A percentile compares a stretch with the other conserved stretches of the same genome.
Conservation (phyloP, 2,888 invertebrate species). For the Nemoura dubitans region DNA sequence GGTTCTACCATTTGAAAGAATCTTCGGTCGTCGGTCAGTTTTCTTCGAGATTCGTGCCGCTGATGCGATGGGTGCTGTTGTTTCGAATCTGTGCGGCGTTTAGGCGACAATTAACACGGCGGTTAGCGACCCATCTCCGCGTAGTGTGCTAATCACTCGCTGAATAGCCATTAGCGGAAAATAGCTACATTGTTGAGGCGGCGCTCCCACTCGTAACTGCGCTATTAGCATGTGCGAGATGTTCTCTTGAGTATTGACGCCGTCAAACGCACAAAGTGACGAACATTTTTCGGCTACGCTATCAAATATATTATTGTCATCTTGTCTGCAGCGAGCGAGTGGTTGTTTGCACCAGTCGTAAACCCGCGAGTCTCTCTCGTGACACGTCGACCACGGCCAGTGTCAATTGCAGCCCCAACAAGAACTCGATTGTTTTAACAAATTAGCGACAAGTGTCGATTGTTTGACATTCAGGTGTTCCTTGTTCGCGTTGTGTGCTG, state of each 20-base stretch:
- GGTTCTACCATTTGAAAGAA: slow-evolving; percentile 12
- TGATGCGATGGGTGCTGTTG: neutral
- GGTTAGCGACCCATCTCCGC: neutral
- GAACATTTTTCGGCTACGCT: neutral
- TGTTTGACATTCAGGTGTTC: slow-evolving; percentile 1
- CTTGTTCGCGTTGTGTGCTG: neutral
- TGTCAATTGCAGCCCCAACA: neutral
- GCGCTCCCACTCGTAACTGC: neutral
- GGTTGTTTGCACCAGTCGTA: neutral
- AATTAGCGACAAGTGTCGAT: neutral
- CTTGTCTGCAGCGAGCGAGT: neutral
- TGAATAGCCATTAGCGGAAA: neutral
- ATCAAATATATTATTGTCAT: neutral
- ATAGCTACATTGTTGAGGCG: neutral
- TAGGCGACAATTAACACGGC: neutral
- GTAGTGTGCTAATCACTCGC: neutral
- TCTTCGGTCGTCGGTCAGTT: neutral
- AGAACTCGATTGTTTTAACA: slow-evolving; percentile 7
- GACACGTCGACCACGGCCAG: neutral
- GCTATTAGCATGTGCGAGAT: neutral
- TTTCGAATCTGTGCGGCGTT: neutral
- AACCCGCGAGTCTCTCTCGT: neutral
- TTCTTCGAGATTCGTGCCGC: neutral
- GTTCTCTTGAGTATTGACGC: neutral
- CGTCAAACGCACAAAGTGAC: neutral